Base-by-base conservation (phyloP, 2,888 invertebrate species). In the Busseola fusca region DNA sequence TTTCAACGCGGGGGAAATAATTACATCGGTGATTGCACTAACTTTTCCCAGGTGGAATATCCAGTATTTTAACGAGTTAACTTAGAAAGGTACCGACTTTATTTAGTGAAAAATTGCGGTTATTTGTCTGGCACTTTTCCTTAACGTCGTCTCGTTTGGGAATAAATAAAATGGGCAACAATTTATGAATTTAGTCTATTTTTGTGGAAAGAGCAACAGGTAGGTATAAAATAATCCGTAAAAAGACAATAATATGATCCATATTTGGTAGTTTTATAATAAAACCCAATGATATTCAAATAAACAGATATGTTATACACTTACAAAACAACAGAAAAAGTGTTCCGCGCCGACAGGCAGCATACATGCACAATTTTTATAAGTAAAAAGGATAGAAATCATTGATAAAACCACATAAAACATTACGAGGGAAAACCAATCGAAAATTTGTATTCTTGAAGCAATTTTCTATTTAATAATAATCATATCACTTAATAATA, bases 1-100 rank as follows among this genome's bases (percentile, higher is more conserved):
- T 81, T 69, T 65, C 54, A 73, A 68, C 40, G 25, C 27, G n/a
- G 27, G 12, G 21, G 25, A 42, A 65, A 64, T 73, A 79, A 72
- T 79, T 77, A 68, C 58, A 59, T 52, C 45, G 58, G 45, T 42
- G 64, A 77, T 69, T 81, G 50, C 68, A 52, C 50, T n/a, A 73
- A 81, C 54, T 79, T 69, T 58, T 37, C n/a, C 45, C 34, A 45
- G 62, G 60, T 62, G 40, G 42, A 40, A 56, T 48, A 58, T 56
- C 9, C 37, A 45, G 52, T 50, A 58, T 72, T 64, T 66, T 14
- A 30, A 9, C 3, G 25, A 72, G 59, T 70, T 60, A 14, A 64
- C 75, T 64, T 57, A 37, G 27, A 64, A 73, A 59, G 30, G 59
- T 59, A 40, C 25, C 25, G 21, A 58, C 58, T 59, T 18, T 50